Evolutionary conservation across 1,140 invertebrate species (phyloP).

Genomic region (Conus ventricosus): DNA sequence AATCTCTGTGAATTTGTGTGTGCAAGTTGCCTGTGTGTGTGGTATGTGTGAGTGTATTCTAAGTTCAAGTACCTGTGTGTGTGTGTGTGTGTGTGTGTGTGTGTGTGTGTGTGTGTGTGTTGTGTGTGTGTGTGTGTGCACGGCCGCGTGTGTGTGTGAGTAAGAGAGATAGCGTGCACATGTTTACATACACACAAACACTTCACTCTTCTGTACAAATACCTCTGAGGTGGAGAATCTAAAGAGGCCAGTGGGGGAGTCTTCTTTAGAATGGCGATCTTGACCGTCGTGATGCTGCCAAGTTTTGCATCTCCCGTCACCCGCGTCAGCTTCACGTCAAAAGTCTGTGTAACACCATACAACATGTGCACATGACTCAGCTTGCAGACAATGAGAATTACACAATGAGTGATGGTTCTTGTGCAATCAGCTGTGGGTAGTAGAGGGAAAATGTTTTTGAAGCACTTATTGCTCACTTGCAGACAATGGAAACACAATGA

Average conservation of each 20-base stretch:
- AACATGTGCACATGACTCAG: neutral
- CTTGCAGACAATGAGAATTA: too few relatives aligned
- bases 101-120: neutral
- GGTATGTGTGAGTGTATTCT: neutral
- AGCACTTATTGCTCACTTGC: too few relatives aligned
- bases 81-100: neutral
- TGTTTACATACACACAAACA: neutral
- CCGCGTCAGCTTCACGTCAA: conserved; percentile 66
- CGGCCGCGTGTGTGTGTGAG: too few relatives aligned
- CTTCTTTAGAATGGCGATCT: conserved; percentile 71
- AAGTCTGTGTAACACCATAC: conserved; percentile 55
- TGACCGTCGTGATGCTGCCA: conserved; percentile 56
- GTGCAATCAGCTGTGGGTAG: too few relatives aligned
- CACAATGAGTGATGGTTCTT: too few relatives aligned
- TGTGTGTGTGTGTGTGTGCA: too few relatives aligned
- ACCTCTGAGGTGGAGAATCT: conserved; percentile 63
- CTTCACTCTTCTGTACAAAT: too few relatives aligned
- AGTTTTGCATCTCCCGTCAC: conserved; percentile 63
- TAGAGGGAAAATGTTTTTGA: too few relatives aligned
- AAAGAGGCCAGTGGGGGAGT: conserved; percentile 72
- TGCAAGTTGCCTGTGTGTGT: neutral
- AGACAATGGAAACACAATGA: too few relatives aligned
- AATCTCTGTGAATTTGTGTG: neutral
- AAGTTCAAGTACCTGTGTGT: neutral
- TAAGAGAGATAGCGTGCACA: too few relatives aligned